Conservation (phyloP, 2,113 vertebrate genomes). For the Gavia stellata region DNA sequence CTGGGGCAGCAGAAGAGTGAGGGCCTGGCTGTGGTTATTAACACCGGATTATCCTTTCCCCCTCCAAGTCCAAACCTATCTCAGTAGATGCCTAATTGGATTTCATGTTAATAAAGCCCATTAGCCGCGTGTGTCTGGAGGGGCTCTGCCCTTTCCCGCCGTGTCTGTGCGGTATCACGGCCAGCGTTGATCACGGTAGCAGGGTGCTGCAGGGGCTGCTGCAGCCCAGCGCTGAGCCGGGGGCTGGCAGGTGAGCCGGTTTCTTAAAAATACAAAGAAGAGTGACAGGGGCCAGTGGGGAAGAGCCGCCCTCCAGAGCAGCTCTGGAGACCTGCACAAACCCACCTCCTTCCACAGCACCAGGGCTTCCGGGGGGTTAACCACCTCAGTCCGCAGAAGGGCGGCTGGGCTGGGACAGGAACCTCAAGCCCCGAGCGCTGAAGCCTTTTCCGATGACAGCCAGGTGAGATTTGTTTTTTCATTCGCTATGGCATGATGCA, state of each 20-base stretch:
- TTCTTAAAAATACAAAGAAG: neutral
- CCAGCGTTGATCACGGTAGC: neutral
- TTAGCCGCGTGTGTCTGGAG: fast-evolving
- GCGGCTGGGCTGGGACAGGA: neutral
- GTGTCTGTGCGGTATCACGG: neutral
- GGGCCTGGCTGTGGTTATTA: neutral
- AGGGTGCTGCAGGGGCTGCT: too few species aligned
- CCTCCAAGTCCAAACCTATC: neutral
- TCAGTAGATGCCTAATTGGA: neutral
- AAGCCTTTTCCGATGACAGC: neutral
- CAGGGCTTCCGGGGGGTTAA: too few species aligned
- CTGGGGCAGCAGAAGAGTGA: neutral
- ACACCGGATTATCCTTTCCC: neutral
- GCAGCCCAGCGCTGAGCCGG: neutral
- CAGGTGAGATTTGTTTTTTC: neutral
- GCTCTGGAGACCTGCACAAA: neutral
- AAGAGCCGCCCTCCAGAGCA: neutral
- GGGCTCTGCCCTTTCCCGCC: neutral
- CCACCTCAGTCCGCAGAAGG: neutral
- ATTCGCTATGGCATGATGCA: too few species aligned
- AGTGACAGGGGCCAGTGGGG: neutral
- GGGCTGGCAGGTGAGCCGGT: neutral
- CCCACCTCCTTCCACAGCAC: neutral
- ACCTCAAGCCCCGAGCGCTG: neutral
- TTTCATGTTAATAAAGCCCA: neutral